Percentiles rank a stretch among this genome's conserved stretches.
phyloP scores from a whole-genome alignment of 2,113 vertebrate species.

The Poeciliopsis prolifica region DNA sequence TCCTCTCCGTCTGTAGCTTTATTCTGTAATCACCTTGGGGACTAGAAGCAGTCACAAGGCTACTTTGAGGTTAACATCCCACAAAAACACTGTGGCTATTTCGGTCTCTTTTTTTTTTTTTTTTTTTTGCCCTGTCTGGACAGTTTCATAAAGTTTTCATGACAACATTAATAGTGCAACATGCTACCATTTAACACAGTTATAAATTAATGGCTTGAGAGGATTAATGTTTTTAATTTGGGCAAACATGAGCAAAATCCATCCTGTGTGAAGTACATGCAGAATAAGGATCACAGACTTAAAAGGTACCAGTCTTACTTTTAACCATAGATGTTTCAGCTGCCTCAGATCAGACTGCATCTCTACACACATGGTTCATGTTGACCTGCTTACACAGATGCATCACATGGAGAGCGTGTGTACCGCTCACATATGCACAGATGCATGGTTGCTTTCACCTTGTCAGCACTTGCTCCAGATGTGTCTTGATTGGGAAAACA shows the following conservation, averaged over 20 bases:
- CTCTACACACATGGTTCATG: slow-evolving; percentile 9
- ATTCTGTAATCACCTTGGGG: slow-evolving; percentile 25
- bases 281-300: neutral
- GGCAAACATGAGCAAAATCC: neutral
- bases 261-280: neutral
- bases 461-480: slow-evolving; percentile 64
- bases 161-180: neutral
- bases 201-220: neutral
- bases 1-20: neutral
- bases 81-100: slow-evolving; percentile 40
- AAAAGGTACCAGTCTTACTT: neutral
- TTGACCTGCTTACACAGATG: slow-evolving; percentile 15
- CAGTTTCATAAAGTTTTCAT: slow-evolving; percentile 17
- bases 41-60: slow-evolving; percentile 35
- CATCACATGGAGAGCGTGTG: slow-evolving; percentile 17
- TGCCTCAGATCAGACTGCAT: slow-evolving; percentile 2
- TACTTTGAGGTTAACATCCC: slow-evolving; percentile 9
- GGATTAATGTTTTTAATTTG: neutral
- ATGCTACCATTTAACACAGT: neutral
- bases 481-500: slow-evolving; percentile 50
- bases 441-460: slow-evolving; percentile 29
- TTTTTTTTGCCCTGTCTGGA: slow-evolving; percentile 20
- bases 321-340: neutral
- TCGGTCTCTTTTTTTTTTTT: slow-evolving; percentile 23
- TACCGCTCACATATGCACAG: neutral